A percentile compares a stretch with the other conserved stretches of the same genome.
Evolutionary conservation across 2,113 vertebrate genomes (phyloP).

Genomic region (Ibidorhyncha struthersii): DNA sequence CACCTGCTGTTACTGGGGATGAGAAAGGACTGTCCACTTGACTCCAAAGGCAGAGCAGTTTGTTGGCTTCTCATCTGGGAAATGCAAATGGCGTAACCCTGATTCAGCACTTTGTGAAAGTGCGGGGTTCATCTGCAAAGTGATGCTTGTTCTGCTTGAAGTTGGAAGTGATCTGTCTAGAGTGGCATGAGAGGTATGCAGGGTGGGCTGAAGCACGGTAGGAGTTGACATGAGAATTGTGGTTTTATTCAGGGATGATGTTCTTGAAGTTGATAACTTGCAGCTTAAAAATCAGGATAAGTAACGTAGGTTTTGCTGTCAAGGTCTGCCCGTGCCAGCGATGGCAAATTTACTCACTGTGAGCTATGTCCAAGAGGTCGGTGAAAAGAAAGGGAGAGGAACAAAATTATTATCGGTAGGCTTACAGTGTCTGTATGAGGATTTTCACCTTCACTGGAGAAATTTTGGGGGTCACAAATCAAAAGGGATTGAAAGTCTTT

Average conservation of each 20-base stretch:
- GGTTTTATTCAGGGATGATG: not conserved
- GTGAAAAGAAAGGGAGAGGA: not conserved
- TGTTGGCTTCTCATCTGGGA: not conserved
- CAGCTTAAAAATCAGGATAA: not conserved
- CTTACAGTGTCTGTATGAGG: not conserved
- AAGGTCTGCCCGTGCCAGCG: not conserved
- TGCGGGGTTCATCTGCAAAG: not conserved
- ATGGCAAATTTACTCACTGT: not conserved
- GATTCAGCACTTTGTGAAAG: not conserved
- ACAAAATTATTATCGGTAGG: not conserved
- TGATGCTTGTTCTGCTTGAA: not conserved
- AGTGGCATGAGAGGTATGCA: not conserved
- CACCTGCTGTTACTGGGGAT: not conserved
- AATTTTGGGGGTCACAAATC: not conserved
- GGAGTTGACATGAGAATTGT: not conserved
- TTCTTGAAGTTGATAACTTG: not conserved
- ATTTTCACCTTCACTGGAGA: not conserved
- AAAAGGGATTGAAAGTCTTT: not conserved
- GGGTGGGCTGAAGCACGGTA: not conserved
- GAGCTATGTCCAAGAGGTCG: not conserved
- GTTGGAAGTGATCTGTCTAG: not conserved
- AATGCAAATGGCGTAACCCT: fast-evolving
- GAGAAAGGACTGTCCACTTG: not conserved
- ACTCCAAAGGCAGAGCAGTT: not conserved
- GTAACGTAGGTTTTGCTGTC: not conserved